Percentiles rank a stretch among this genome's conserved stretches.
Evolutionary conservation across 2,113 vertebrate species (phyloP).

Genomic region (Oceanites oceanicus): DNA sequence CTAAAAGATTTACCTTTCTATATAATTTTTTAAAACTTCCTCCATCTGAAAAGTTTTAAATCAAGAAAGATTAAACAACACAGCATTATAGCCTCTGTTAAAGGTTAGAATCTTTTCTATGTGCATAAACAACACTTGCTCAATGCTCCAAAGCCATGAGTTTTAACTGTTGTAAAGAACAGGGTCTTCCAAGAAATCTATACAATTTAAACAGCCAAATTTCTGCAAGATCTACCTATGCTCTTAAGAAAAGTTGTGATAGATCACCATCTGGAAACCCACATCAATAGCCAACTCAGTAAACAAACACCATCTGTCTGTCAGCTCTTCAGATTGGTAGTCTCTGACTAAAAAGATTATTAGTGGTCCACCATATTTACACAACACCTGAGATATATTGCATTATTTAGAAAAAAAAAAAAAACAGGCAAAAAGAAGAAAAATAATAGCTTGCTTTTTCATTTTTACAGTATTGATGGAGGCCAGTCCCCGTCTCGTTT

Average conservation of each 20-base stretch:
- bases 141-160: neutral
- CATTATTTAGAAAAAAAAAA: neutral
- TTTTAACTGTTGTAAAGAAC: neutral
- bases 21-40: neutral
- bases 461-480: neutral
- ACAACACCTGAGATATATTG: too few relatives aligned
- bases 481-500: neutral
- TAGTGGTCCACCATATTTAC: neutral
- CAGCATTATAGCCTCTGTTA: neutral
- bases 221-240: neutral
- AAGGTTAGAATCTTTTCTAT: neutral
- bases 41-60: neutral
- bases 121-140: neutral
- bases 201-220: neutral
- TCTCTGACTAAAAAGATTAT: neutral
- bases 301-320: neutral
- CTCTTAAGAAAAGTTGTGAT: neutral
- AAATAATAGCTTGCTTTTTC: neutral
- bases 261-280: neutral
- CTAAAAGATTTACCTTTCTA: neutral
- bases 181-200: neutral
- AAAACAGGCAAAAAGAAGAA: neutral
- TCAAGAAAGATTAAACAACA: neutral
- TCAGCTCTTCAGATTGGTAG: neutral
- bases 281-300: neutral